Base-by-base conservation (phyloP, 1,140 invertebrate species). In the Grapholita molesta region DNA sequence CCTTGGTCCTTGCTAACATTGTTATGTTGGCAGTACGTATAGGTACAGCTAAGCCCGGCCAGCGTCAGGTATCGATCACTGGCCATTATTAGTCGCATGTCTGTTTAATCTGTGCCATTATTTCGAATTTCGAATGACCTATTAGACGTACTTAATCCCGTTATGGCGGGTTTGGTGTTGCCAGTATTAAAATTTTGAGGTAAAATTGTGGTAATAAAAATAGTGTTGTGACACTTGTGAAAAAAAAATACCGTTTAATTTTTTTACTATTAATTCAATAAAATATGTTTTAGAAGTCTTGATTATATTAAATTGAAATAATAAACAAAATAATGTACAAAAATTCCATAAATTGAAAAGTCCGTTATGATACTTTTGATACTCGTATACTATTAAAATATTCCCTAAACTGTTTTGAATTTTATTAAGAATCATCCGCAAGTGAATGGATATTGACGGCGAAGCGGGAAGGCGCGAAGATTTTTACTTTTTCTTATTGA, bases 91-190 rank as follows among this genome's bases (percentile, higher is more conserved):
- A 76, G 78, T 77, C 80, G 72, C 74, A 79, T 80, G 75, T 74
- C 72, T 53, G 70, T 70, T 78, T 86, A 87, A 87, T 88, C 85
- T 82, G 81, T 76, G 86, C 83, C 85, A 90, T 90, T 90, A 90
- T 90, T 90, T 90, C 85, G 86, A 90, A 90, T 90, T 90, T 90
- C 85, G 86, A 90, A 90, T 90, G 83, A 82, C 85, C 86, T 76
- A 90, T 88, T 90, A 90, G 81, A 82, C 78, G 84, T 90, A 82
- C 78, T 83, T 90, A 88, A 90, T 90, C 80, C 71, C 66, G 78
- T 85, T 85, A 90, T 85, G 85, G 86, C 82, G 76, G 81, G 72
- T 69, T 69, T 69, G 67, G 82, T 87, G 84, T 86, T 88, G 85
- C 87, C 80, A 86, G 80, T 72, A 77, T 75, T 75, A 68, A 67